These are phyloP conservation scores for Raja brachyura DNA, from an alignment of 2,113 vertebrate species.

Conservation along the genomic window DNA sequence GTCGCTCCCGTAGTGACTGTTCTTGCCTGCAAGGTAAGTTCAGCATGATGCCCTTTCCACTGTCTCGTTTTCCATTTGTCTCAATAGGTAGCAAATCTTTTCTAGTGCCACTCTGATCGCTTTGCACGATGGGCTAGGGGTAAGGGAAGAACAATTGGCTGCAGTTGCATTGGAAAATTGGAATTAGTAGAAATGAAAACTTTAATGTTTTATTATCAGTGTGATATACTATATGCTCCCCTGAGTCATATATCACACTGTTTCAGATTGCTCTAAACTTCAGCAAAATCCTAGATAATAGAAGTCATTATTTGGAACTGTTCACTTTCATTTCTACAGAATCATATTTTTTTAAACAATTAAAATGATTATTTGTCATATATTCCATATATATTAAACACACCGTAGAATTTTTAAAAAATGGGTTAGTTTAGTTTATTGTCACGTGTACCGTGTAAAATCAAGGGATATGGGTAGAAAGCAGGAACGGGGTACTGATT, in stretches of 20 bases:
- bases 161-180: slow-evolving; percentile 13
- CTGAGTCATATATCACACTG: not conserved
- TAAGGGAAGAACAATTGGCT: not conserved
- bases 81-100: slow-evolving; percentile 37
- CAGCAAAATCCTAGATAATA: not conserved
- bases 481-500: too few species aligned
- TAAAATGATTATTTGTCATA: not conserved
- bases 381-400: not conserved
- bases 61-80: slow-evolving; percentile 35
- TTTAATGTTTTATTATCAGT: not conserved
- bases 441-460: too few species aligned
- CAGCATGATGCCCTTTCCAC: not conserved
- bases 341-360: not conserved
- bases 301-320: not conserved
- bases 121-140: not conserved
- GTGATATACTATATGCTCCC: too few species aligned
- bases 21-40: slow-evolving; percentile 20
- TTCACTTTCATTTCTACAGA: not conserved
- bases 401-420: not conserved
- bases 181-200: slow-evolving; percentile 9
- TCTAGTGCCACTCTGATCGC: not conserved
- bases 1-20: not conserved
- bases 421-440: too few species aligned
- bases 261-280: not conserved
- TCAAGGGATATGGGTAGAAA: too few species aligned